Evolutionary conservation across 1,140 invertebrate species (phyloP).

Genomic region (Bactericera cockerelli): DNA sequence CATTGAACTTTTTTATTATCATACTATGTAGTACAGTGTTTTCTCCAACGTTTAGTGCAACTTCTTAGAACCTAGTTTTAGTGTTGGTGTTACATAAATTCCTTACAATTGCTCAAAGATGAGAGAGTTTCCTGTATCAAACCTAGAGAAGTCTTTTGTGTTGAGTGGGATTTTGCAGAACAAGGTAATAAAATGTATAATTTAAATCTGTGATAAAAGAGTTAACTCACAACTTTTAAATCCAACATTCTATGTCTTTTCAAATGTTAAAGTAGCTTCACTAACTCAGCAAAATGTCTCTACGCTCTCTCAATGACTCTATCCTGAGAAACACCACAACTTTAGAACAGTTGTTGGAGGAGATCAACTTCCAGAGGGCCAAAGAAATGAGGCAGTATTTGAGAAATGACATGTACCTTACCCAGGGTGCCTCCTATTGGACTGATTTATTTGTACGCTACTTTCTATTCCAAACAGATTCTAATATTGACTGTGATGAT

Average conservation of each 20-base stretch:
- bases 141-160: constrained; percentile 6
- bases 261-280: too few species aligned
- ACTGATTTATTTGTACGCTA: constrained; percentile 87
- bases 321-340: neutral
- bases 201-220: too few species aligned
- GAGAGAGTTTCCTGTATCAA: constrained; percentile 2
- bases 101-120: neutral
- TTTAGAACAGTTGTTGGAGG: constrained; percentile 57
- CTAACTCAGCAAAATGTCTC: neutral
- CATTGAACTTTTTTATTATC: too few species aligned
- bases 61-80: too few species aligned
- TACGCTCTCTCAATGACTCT: neutral
- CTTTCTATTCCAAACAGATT: constrained; percentile 76
- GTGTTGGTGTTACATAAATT: too few species aligned
- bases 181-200: neutral
- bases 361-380: constrained; percentile 77
- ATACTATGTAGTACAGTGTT: too few species aligned
- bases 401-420: constrained; percentile 54
- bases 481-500: constrained; percentile 80
- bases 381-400: constrained; percentile 75
- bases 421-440: constrained; percentile 84
- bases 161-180: constrained; percentile 1
- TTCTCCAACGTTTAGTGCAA: too few species aligned
- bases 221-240: too few species aligned
- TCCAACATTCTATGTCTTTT: too few species aligned